A percentile compares a stretch with the other conserved stretches of the same genome.
These are phyloP conservation scores for Anas platyrhynchos DNA, from an alignment of 2,113 vertebrate genomes.

Conservation along the genomic window DNA sequence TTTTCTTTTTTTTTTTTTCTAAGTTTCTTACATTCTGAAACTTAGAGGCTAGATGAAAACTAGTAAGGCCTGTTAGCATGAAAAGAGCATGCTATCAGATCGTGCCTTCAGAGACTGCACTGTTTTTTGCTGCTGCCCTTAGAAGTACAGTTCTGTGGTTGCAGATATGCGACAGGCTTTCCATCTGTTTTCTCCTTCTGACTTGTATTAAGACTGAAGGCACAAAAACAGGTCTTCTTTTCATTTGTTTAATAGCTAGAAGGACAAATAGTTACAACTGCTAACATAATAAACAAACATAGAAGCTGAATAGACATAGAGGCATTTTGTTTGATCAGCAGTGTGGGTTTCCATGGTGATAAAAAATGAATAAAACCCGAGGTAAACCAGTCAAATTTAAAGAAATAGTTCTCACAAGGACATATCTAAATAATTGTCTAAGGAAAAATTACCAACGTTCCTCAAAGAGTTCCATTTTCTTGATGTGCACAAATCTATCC, in stretches of 20 bases:
- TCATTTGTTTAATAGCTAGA: not conserved
- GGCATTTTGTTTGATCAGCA: not conserved
- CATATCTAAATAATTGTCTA: not conserved
- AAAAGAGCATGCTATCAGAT: not conserved
- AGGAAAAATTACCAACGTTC: not conserved
- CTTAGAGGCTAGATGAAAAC: not conserved
- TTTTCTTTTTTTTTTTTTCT: not conserved
- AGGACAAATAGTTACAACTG: not conserved
- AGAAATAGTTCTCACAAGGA: not conserved
- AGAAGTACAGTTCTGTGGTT: not conserved
- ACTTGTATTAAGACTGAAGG: not conserved
- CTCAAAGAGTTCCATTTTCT: not conserved
- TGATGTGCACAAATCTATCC: not conserved
- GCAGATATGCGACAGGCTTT: not conserved
- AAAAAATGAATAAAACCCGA: not conserved
- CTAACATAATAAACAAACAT: not conserved
- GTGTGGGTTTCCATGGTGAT: not conserved
- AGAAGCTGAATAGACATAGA: not conserved
- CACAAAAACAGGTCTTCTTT: not conserved
- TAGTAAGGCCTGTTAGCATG: not conserved
- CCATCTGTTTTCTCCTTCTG: not conserved
- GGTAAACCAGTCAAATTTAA: not conserved
- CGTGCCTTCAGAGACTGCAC: not conserved
- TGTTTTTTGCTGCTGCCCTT: not conserved
- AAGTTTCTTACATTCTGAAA: not conserved